Percentiles rank a stretch among this genome's conserved stretches.
Conservation (phyloP, 2,797 vertebrate genomes). For the Apogon hyalosoma region DNA sequence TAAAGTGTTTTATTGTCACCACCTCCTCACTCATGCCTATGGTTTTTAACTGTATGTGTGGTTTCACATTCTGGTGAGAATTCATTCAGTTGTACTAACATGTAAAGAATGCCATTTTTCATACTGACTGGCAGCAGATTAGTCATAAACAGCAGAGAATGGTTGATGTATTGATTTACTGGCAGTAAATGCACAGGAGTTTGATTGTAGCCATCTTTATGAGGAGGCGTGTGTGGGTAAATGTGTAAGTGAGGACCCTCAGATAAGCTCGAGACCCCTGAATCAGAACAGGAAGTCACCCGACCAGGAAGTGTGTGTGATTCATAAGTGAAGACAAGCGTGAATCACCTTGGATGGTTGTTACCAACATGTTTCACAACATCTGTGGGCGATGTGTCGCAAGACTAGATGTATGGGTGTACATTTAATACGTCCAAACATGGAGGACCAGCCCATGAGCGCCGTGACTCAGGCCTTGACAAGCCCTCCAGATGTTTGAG, state of each 20-base stretch:
- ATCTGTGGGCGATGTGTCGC: slow-evolving; percentile 59
- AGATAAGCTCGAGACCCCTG: slow-evolving; percentile 31
- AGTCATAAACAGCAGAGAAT: slow-evolving; percentile 28
- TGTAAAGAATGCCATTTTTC: slow-evolving; percentile 38
- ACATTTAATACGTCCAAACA: slow-evolving; percentile 13
- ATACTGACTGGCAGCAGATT: slow-evolving; percentile 17
- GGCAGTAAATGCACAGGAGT: slow-evolving; percentile 52
- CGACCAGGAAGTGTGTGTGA: slow-evolving; percentile 42
- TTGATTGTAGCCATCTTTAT: slow-evolving; percentile 48
- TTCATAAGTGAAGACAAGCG: slow-evolving; percentile 28
- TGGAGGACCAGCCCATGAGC: background rate
- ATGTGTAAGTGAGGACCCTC: slow-evolving; percentile 22
- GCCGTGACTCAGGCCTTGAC: slow-evolving; percentile 66
- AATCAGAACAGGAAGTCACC: slow-evolving; percentile 52
- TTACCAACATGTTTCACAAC: slow-evolving; percentile 51
- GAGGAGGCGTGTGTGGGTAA: slow-evolving; percentile 23
- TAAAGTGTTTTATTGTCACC: slow-evolving; percentile 44
- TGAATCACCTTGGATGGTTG: slow-evolving; percentile 53
- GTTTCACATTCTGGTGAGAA: slow-evolving; percentile 26
- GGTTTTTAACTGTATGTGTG: slow-evolving; percentile 24
- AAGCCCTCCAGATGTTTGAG: slow-evolving; percentile 58
- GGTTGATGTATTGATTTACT: slow-evolving; percentile 27
- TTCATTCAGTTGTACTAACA: slow-evolving; percentile 42
- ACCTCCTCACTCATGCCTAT: slow-evolving; percentile 31
- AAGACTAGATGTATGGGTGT: slow-evolving; percentile 24